A percentile compares a stretch with the other conserved stretches of the same genome.
Conservation (phyloP, 2,113 vertebrate genomes). For the Alaudala cheleensis region DNA sequence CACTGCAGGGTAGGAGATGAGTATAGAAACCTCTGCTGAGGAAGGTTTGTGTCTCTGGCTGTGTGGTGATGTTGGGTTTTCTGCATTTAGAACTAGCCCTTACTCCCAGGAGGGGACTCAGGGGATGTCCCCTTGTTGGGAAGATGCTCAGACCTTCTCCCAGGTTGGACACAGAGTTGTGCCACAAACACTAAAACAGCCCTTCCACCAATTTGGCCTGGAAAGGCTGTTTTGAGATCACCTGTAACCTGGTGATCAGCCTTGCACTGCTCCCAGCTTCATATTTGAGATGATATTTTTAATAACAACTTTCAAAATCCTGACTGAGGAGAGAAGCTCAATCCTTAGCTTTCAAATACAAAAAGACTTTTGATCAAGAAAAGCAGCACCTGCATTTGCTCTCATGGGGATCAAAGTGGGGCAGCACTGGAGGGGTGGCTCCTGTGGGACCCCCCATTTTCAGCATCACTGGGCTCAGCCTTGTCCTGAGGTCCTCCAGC, state of each 20-base stretch:
- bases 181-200: not conserved
- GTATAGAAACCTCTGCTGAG: not conserved
- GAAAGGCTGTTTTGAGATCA: not conserved
- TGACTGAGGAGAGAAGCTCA: not conserved
- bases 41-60: not conserved
- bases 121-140: not conserved
- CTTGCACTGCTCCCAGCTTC: not conserved
- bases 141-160: not conserved
- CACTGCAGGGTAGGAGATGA: not conserved
- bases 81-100: not conserved
- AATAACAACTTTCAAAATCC: not conserved
- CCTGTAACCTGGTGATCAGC: not conserved
- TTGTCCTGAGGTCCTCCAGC: not conserved
- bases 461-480: rapidly evolving
- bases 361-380: not conserved
- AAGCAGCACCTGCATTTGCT: not conserved
- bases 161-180: not conserved
- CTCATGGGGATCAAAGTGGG: not conserved
- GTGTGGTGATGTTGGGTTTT: not conserved
- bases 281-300: not conserved
- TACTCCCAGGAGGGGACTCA: not conserved
- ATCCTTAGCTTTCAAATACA: not conserved
- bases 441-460: rapidly evolving
- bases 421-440: not conserved
- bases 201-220: not conserved